phyloP scores from a whole-genome alignment of 2,888 invertebrate species.

The Invenusta paracnida region DNA sequence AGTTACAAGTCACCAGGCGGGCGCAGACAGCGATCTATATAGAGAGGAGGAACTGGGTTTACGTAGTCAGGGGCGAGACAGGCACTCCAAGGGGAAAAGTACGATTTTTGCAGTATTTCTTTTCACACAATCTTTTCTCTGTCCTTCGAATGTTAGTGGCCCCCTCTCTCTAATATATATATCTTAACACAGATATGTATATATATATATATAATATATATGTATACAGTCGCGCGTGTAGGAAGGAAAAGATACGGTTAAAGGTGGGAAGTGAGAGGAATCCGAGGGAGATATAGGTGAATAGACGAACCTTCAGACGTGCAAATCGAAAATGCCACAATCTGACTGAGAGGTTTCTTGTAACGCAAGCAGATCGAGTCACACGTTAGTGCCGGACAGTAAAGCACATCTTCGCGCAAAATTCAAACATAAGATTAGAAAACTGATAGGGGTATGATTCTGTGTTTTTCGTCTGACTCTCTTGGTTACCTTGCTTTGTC shows the following conservation, averaged over 20 bases:
- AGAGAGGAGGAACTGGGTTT: background rate
- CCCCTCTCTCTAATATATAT: conserved; percentile 3
- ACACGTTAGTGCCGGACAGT: conserved; percentile 13
- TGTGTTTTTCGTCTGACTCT: too few relatives aligned
- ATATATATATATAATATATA: background rate
- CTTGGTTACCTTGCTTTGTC: background rate
- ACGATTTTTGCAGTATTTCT: conserved; percentile 29
- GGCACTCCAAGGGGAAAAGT: conserved; percentile 14
- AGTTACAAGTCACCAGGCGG: conserved; percentile 29
- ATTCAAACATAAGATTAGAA: background rate
- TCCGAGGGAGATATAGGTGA: background rate
- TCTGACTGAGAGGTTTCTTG: background rate
- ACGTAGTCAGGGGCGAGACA: background rate
- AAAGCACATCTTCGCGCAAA: background rate
- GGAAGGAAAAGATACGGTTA: background rate
- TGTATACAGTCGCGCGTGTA: background rate
- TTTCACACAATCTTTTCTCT: conserved; percentile 26
- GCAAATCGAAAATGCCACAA: conserved; percentile 29
- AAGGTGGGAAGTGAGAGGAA: background rate
- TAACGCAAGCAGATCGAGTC: background rate
- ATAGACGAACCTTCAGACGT: conserved; percentile 13
- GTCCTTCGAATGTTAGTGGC: conserved; percentile 29
- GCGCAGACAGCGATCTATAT: background rate
- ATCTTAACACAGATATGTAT: background rate
- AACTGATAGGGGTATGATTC: background rate